Conservation (phyloP, 2,797 vertebrate species). For the Paedocypris micromegethes region DNA sequence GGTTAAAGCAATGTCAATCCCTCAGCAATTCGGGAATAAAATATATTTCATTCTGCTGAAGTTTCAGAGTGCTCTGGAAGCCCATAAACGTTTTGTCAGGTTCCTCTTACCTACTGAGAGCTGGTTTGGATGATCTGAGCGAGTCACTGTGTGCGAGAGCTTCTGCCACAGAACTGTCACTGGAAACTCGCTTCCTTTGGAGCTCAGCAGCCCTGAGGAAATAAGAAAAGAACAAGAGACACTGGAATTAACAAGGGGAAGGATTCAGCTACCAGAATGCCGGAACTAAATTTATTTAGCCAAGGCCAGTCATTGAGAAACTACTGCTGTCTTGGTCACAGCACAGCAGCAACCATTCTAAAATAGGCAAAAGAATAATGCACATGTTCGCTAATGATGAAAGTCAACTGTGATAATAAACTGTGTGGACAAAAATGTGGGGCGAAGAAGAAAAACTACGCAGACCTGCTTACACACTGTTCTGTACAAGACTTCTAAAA, state of each 20-base stretch:
- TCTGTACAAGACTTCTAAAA: neutral
- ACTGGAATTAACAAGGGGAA: constrained; percentile 10
- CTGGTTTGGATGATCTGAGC: constrained; percentile 49
- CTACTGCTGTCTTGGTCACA: neutral
- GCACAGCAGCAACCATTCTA: constrained; percentile 6
- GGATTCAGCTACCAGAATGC: constrained; percentile 4
- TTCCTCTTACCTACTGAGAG: constrained; percentile 52
- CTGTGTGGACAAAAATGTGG: no score
- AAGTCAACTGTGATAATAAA: neutral
- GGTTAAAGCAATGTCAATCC: no score
- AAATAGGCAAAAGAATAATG: neutral
- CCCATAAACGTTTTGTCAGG: constrained; percentile 14
- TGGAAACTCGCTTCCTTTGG: constrained; percentile 54
- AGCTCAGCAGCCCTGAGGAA: constrained; percentile 43
- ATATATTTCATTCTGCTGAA: neutral
- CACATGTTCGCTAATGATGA: neutral
- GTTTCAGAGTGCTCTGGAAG: constrained; percentile 10
- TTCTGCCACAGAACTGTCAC: constrained; percentile 56
- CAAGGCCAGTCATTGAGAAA: constrained; percentile 23
- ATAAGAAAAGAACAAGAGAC: neutral
- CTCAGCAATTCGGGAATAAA: no score
- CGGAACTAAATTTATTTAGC: neutral
- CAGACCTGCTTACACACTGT: neutral
- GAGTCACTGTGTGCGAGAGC: constrained; percentile 52
- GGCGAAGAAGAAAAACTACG: neutral